Conservation (phyloP, 2,888 invertebrate genomes). For the Thereva nobilitata region DNA sequence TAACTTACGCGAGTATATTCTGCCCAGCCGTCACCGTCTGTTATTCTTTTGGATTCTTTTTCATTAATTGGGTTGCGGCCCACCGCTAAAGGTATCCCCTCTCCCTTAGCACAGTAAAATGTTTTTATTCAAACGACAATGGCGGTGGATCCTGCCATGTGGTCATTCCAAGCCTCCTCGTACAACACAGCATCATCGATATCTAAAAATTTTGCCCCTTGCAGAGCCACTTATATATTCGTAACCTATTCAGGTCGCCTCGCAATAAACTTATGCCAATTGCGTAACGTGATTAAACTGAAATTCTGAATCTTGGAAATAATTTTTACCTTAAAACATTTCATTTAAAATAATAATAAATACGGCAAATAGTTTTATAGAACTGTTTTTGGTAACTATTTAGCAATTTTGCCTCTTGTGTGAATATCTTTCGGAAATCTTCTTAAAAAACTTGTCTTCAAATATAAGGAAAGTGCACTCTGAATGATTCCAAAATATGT, state of each 20-base stretch:
- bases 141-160: conserved; percentile 94
- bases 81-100: conserved; percentile 74
- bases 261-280: conserved; percentile 90
- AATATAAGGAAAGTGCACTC: too few species aligned
- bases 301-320: too few species aligned
- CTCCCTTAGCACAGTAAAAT: conserved; percentile 94
- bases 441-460: too few species aligned
- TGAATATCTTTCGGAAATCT: too few species aligned
- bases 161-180: conserved; percentile 85
- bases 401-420: too few species aligned
- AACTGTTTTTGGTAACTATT: too few species aligned
- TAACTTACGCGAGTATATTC: conserved; percentile 98
- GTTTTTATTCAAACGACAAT: conserved; percentile 84
- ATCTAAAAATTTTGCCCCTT: conserved; percentile 81
- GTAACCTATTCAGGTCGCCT: conserved; percentile 80
- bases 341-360: too few species aligned
- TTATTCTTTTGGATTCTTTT: conserved; percentile 83
- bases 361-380: too few species aligned
- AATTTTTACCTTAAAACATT: too few species aligned
- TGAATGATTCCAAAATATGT: too few species aligned
- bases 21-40: conserved; percentile 95
- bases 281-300: too few species aligned
- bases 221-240: conserved; percentile 81
- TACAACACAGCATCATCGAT: conserved; percentile 91
- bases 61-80: conserved; percentile 97